Evolutionary conservation across 2,888 invertebrate species (phyloP).

Genomic region (Volucella inanis): DNA sequence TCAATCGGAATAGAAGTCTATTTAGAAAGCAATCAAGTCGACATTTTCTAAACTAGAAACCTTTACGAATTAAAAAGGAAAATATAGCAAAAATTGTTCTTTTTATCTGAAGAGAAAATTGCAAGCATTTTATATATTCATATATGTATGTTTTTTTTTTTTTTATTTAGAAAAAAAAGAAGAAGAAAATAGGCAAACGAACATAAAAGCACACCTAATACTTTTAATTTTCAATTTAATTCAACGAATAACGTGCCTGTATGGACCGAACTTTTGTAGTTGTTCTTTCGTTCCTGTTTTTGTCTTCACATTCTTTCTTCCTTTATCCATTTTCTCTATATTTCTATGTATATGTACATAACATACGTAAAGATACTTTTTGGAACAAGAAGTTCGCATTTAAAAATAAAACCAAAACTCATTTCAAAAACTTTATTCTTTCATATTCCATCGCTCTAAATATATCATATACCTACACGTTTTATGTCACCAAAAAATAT

Average conservation of each 20-base stretch:
- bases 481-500: constrained; percentile 27
- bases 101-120: no score
- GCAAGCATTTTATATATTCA: neutral
- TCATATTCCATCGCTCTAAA: constrained; percentile 49
- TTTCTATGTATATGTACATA: neutral
- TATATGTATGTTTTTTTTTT: neutral
- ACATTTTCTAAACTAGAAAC: no score
- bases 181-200: constrained; percentile 25
- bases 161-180: constrained; percentile 4
- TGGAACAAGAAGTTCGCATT: constrained; percentile 18
- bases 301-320: neutral
- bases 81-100: no score
- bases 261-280: constrained; percentile 22
- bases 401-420: constrained; percentile 37
- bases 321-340: constrained; percentile 16
- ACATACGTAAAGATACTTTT: neutral
- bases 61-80: no score
- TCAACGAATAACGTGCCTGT: constrained; percentile 55
- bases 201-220: constrained; percentile 63
- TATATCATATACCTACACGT: constrained; percentile 20
- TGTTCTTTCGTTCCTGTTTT: constrained; percentile 9
- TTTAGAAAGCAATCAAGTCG: no score
- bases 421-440: constrained; percentile 58
- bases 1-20: no score
- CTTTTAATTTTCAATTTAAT: constrained; percentile 68